Base-by-base conservation (phyloP, 37 sponge, comb jelly and placozoan genomes). In the Tethya wilhelma region DNA sequence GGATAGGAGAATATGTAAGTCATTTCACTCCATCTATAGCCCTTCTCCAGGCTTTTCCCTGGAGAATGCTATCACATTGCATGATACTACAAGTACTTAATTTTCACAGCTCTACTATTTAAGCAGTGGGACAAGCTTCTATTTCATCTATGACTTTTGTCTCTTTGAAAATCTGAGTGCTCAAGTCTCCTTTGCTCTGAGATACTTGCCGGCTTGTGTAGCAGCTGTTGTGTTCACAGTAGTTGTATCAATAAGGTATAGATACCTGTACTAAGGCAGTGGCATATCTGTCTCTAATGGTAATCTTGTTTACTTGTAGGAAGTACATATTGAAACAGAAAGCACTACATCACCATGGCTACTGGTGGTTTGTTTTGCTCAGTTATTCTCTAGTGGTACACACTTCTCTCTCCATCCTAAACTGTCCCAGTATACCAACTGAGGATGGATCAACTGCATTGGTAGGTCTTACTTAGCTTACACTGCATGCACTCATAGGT, bases 121-220 rank as follows among this genome's bases (percentile, higher is more conserved):
- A 9, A 55, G 62, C 77, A 93, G 93, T 88, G 75, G 29, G 0
- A 38, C 80, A 0, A 64, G 89, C 49, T 71, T 93, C 57, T 93
- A 93, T 69, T 88, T 93, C 41, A 72, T 85, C 65, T 93, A 93
- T 63, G 93, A 93, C 79, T 93, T 93, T 58, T 93, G 93, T 77
- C 76, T 93, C 42, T 88, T 78, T 62, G 41, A 42, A 38, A 77
- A 77, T 22, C 78, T 84, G 70, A 80, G 71, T 37, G 44, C 89
- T 20, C 65, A 81, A 11, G 77, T 74, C 55, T 74, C 89, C 14
- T 88, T 85, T 64, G 43, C 64, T 39, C 69, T 93, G 32, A 80
- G 79, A 44, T 93, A 88, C 59, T 67, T 93, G 26, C 93, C 93
- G 6, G 39, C 77, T 8, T 38, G 69, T 8, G 14, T 70, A 4